These are phyloP conservation scores for Epicampocera succincta DNA, from an alignment of 2,888 invertebrate genomes.

Conservation along the genomic window DNA sequence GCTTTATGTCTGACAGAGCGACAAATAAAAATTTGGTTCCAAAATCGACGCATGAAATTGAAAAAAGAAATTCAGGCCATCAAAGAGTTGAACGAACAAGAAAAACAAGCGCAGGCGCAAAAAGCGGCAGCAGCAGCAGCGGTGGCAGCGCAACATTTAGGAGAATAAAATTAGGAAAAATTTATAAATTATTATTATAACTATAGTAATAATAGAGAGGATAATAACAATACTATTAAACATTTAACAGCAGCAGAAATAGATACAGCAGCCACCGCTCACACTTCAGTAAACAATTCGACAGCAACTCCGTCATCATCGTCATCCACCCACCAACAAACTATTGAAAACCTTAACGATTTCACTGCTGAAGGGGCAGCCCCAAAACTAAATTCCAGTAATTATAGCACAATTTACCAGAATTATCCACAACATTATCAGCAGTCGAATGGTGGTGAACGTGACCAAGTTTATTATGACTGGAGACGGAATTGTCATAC, in stretches of 20 bases:
- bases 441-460: slow-evolving; percentile 10
- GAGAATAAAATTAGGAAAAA: slow-evolving; percentile 82
- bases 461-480: slow-evolving; percentile 47
- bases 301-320: slow-evolving; percentile 36
- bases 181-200: slow-evolving; percentile 77
- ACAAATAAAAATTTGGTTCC: slow-evolving; percentile 99
- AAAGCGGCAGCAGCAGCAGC: slow-evolving; percentile 89
- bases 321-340: slow-evolving; percentile 49
- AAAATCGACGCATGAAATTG: slow-evolving; percentile 98
- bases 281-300: slow-evolving; percentile 37
- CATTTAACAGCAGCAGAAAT: slow-evolving; percentile 51
- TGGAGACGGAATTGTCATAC: slow-evolving; percentile 43
- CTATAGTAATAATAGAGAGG: slow-evolving; percentile 74
- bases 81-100: slow-evolving; percentile 98
- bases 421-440: slow-evolving; percentile 42
- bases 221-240: slow-evolving; percentile 66
- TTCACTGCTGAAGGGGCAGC: slow-evolving; percentile 32
- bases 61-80: slow-evolving; percentile 99
- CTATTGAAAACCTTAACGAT: slow-evolving; percentile 65
- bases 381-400: slow-evolving; percentile 24
- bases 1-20: slow-evolving; percentile 97
- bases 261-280: slow-evolving; percentile 29
- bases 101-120: slow-evolving; percentile 96
- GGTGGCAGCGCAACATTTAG: slow-evolving; percentile 85
- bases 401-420: slow-evolving; percentile 51